Evolutionary conservation across 2,113 vertebrate species (phyloP).

Genomic region (Trochalopteron elliotii): DNA sequence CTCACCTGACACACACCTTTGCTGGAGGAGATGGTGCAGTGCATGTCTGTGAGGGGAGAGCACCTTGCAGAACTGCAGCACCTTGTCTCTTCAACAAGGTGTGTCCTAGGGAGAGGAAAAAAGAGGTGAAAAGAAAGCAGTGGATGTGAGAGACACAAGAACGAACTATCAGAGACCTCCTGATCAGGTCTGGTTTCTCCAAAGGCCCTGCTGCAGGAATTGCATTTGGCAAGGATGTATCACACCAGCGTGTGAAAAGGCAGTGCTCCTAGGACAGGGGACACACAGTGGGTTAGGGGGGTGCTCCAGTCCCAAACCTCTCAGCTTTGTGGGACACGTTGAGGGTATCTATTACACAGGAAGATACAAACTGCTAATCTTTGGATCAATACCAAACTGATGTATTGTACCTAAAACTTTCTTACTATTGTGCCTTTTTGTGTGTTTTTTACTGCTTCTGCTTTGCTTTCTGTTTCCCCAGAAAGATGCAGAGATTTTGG

Average conservation of each 20-base stretch:
- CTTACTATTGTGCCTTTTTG: not conserved
- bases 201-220: not conserved
- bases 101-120: not conserved
- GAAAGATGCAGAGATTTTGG: conserved; percentile 71
- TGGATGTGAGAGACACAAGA: not conserved
- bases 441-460: not conserved
- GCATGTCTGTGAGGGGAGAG: not conserved
- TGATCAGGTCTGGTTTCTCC: not conserved
- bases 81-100: not conserved
- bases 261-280: not conserved
- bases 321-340: not conserved
- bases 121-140: not conserved
- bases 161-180: not conserved
- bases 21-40: not conserved
- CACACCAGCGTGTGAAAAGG: rapidly evolving
- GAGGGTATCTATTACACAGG: not conserved
- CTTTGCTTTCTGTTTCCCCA: conserved; percentile 36
- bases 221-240: not conserved
- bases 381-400: not conserved
- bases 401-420: not conserved
- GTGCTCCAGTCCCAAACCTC: not conserved
- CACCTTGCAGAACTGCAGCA: rapidly evolving
- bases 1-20: not conserved
- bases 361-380: not conserved
- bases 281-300: not conserved